These are phyloP conservation scores for Mola mola DNA, from an alignment of 2,113 vertebrate genomes.

Conservation along the genomic window DNA sequence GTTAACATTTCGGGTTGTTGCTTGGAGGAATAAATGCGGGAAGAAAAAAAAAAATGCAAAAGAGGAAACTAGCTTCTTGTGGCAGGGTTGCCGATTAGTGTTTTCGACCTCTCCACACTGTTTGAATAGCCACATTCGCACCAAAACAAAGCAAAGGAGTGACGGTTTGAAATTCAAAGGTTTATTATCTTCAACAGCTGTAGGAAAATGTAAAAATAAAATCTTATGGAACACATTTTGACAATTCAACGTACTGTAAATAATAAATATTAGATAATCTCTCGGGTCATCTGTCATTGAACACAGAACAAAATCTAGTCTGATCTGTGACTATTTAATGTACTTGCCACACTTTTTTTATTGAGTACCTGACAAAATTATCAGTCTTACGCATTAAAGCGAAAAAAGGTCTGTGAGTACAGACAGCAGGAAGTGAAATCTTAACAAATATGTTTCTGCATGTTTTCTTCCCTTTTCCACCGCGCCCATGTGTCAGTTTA, in stretches of 20 bases:
- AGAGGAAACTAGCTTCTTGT: neutral
- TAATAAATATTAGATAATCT: neutral
- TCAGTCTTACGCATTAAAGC: neutral
- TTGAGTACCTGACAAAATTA: neutral
- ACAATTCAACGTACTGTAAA: conserved; percentile 13
- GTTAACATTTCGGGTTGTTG: too few species aligned
- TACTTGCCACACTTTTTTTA: neutral
- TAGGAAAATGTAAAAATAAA: conserved; percentile 73
- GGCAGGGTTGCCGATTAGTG: conserved; percentile 29
- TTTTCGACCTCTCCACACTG: neutral
- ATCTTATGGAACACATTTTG: conserved; percentile 45
- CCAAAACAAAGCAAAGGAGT: too few species aligned
- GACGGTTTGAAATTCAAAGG: conserved; percentile 2
- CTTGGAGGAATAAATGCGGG: too few species aligned
- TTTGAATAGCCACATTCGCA: too few species aligned
- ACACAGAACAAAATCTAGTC: neutral
- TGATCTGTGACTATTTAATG: neutral
- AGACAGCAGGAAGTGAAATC: neutral
- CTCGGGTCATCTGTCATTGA: neutral
- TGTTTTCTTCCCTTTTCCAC: neutral
- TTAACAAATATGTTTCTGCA: neutral
- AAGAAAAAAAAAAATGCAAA: neutral
- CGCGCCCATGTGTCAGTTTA: conserved; percentile 27
- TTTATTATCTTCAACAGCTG: conserved; percentile 60
- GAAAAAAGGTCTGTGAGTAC: neutral